These are phyloP conservation scores for Chymomyza costata DNA, from an alignment of 1,140 invertebrate species.

Conservation along the genomic window DNA sequence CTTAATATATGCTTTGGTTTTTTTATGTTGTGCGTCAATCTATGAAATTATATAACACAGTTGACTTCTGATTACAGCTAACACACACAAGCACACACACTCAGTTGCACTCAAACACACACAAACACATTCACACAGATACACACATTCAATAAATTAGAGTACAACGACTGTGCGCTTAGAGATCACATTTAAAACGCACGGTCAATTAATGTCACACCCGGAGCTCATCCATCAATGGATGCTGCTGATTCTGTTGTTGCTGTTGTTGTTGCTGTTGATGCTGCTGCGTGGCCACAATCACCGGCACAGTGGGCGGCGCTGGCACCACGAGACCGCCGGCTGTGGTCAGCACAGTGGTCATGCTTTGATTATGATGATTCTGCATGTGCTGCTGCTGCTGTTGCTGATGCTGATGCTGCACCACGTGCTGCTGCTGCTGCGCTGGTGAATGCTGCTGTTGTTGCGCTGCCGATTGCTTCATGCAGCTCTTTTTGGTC, in stretches of 20 bases:
- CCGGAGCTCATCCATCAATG: conserved; percentile 83
- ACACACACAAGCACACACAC: conserved; percentile 19
- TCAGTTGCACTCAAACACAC: conserved; percentile 21
- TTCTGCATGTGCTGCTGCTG: conserved; percentile 65
- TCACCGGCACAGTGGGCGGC: conserved; percentile 60
- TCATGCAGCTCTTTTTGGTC: conserved; percentile 80
- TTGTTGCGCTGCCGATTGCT: conserved; percentile 56
- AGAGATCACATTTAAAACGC: conserved; percentile 75
- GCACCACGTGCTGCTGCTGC: conserved; percentile 76
- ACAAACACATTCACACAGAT: conserved; percentile 8
- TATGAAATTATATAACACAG: conserved; percentile 2
- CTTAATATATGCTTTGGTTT: too few relatives aligned
- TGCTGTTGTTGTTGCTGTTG: conserved; percentile 53
- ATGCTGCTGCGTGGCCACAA: conserved; percentile 75
- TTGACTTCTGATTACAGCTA: background rate
- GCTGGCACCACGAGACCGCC: conserved; percentile 57
- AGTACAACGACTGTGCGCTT: conserved; percentile 44
- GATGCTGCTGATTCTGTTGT: conserved; percentile 76
- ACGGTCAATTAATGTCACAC: conserved; percentile 83
- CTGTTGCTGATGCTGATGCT: conserved; percentile 77
- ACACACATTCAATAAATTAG: conserved; percentile 8
- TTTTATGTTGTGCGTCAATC: too few relatives aligned
- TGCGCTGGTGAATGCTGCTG: conserved; percentile 63
- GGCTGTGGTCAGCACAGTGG: conserved; percentile 62
- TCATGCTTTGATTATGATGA: conserved; percentile 75